These are phyloP conservation scores for Zaprionus kolodkinae DNA, from an alignment of 1,140 invertebrate species.

Conservation along the genomic window DNA sequence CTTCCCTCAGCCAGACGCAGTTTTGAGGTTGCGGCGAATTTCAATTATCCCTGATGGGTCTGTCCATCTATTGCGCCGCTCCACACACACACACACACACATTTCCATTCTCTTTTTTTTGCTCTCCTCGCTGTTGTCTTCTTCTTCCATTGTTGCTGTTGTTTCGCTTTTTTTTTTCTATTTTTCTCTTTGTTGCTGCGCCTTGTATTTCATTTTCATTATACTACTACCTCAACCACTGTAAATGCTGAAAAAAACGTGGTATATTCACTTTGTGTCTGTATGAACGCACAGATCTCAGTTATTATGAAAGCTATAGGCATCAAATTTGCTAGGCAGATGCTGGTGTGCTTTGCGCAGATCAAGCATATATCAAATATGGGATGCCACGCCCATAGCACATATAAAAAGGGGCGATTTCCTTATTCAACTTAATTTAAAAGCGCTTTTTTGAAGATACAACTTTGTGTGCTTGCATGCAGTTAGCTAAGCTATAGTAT, in stretches of 20 bases:
- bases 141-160: neutral
- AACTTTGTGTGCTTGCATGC: no score
- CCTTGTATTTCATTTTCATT: slow-evolving; percentile 72
- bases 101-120: slow-evolving; percentile 33
- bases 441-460: neutral
- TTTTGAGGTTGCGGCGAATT: slow-evolving; percentile 58
- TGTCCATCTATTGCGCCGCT: slow-evolving; percentile 27
- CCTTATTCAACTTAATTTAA: no score
- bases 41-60: slow-evolving; percentile 67
- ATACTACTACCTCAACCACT: neutral
- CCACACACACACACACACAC: slow-evolving; percentile 28
- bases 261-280: neutral
- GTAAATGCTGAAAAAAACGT: neutral
- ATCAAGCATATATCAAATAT: neutral
- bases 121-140: neutral
- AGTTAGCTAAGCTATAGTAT: no score
- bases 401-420: neutral
- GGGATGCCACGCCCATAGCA: neutral
- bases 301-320: neutral
- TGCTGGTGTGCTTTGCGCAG: neutral
- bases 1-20: neutral
- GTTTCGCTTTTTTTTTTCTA: slow-evolving; percentile 9
- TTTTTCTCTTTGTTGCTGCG: slow-evolving; percentile 15
- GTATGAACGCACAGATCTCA: neutral
- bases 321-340: neutral